Percentiles rank a stretch among this genome's conserved stretches.
phyloP scores from a whole-genome alignment of 2,797 vertebrate species.

The Schizopygopsis malacanthus region DNA sequence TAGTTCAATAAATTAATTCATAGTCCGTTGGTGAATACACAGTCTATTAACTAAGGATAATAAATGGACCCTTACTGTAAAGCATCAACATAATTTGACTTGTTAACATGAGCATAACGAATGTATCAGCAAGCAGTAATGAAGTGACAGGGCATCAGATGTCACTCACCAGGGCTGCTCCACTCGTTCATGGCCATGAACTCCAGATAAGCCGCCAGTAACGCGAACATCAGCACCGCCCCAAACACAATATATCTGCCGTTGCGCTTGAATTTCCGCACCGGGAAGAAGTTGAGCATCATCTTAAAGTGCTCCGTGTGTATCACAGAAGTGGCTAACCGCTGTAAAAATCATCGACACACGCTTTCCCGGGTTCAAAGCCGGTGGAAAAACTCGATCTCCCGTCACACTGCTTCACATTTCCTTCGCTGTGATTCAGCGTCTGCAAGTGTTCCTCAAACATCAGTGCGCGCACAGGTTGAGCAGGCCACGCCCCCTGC shows the following conservation, averaged over 20 bases:
- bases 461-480: conserved; percentile 5
- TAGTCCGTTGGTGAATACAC: neutral
- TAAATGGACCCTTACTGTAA: neutral
- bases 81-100: neutral
- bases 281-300: conserved; percentile 66
- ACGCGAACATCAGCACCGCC: conserved; percentile 65
- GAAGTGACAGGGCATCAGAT: neutral
- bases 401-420: neutral
- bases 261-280: conserved; percentile 74
- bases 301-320: neutral
- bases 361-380: neutral
- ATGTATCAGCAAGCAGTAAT: neutral
- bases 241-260: conserved; percentile 65
- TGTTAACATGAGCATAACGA: neutral
- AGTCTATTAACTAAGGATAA: neutral
- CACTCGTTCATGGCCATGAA: conserved; percentile 58
- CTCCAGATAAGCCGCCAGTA: conserved; percentile 71
- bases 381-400: neutral
- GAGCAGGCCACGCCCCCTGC: neutral
- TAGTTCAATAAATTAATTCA: neutral
- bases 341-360: neutral
- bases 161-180: conserved; percentile 68
- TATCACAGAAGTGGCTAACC: neutral
- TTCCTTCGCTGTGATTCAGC: neutral
- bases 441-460: neutral